phyloP scores from a whole-genome alignment of 2,888 invertebrate genomes.

The Morpho achilles region DNA sequence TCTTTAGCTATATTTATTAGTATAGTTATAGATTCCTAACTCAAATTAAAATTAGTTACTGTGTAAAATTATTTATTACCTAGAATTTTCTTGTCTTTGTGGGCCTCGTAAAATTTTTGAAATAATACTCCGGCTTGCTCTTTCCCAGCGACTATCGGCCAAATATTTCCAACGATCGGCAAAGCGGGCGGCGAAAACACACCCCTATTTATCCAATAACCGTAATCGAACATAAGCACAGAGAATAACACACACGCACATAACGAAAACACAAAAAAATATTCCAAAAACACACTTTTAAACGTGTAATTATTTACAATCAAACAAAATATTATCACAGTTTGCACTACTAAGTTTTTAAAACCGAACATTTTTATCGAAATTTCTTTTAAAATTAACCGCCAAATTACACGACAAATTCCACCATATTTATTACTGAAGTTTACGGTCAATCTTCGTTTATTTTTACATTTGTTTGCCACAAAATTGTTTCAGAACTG shows the following conservation, averaged over 20 bases:
- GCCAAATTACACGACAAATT: background rate
- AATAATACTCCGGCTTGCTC: slow-evolving; percentile 70
- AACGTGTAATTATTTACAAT: slow-evolving; percentile 53
- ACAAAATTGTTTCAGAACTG: too few relatives aligned
- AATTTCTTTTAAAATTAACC: background rate
- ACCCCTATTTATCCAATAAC: slow-evolving; percentile 60
- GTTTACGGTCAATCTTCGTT: too few relatives aligned
- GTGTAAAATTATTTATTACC: slow-evolving; percentile 38
- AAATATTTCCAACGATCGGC: slow-evolving; percentile 66
- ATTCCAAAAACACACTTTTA: slow-evolving; percentile 44
- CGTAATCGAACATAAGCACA: slow-evolving; percentile 62
- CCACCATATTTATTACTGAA: too few relatives aligned
- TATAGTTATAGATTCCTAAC: too few relatives aligned
- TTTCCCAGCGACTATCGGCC: slow-evolving; percentile 57
- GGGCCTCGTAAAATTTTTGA: slow-evolving; percentile 61
- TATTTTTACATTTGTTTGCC: too few relatives aligned
- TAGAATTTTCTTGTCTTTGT: slow-evolving; percentile 55
- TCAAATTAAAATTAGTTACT: too few relatives aligned
- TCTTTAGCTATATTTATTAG: too few relatives aligned
- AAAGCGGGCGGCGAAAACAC: slow-evolving; percentile 62
- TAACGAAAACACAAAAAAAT: slow-evolving; percentile 39
- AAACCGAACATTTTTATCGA: slow-evolving; percentile 63
- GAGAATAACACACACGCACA: slow-evolving; percentile 38
- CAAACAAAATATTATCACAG: slow-evolving; percentile 47
- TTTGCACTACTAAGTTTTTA: slow-evolving; percentile 47